Conservation (phyloP, 2,113 vertebrate species). For the Orycteropus afer region DNA sequence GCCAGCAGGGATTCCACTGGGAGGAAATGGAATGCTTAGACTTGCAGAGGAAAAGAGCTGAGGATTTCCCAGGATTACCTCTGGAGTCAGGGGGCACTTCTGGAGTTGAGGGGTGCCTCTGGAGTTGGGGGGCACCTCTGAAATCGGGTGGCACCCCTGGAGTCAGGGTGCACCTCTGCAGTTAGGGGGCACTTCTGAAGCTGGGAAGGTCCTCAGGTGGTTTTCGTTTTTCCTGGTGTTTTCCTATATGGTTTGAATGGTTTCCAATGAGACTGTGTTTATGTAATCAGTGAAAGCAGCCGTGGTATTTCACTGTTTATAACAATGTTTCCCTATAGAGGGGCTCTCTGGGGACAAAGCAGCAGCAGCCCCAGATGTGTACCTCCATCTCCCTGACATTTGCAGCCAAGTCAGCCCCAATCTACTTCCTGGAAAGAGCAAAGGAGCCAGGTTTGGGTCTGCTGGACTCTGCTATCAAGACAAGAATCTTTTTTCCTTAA, state of each 20-base stretch:
- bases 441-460: not conserved
- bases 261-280: not conserved
- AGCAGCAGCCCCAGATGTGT: too few relatives aligned
- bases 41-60: not conserved
- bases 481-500: slow-evolving; percentile 16
- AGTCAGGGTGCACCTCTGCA: too few relatives aligned
- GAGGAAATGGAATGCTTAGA: accelerated
- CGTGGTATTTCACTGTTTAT: accelerated
- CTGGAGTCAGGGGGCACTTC: too few relatives aligned
- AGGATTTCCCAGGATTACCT: not conserved
- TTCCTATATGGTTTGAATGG: too few relatives aligned
- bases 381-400: not conserved
- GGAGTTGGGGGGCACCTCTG: too few relatives aligned
- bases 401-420: not conserved
- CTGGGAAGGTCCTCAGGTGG: accelerated
- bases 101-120: too few relatives aligned
- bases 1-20: accelerated
- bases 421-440: not conserved
- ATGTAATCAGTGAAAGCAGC: not conserved
- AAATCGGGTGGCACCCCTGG: too few relatives aligned
- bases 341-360: not conserved
- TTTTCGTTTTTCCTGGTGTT: too few relatives aligned
- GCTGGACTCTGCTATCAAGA: not conserved
- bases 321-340: not conserved
- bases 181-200: too few relatives aligned